Percentiles rank a stretch among this genome's conserved stretches.
Conservation (phyloP, 1,140 invertebrate genomes). For the Pectinophora gossypiella region DNA sequence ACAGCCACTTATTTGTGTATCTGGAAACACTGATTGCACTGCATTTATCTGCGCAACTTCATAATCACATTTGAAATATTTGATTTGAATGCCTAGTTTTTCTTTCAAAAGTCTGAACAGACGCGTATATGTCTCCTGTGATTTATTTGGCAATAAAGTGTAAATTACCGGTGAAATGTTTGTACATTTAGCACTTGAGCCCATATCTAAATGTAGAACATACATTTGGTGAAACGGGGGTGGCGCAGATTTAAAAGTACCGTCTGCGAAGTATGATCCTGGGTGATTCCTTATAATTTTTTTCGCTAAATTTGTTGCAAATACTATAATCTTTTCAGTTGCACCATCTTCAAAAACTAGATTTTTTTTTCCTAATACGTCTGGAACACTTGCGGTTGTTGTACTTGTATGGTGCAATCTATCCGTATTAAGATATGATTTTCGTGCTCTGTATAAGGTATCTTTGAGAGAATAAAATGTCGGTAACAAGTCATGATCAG, state of each 20-base stretch:
- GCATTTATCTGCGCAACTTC: conserved; percentile 18
- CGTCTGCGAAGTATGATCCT: conserved; percentile 14
- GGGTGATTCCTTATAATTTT: conserved; percentile 9
- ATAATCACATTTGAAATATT: conserved; percentile 20
- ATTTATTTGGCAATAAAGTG: conserved; percentile 17
- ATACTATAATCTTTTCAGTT: conserved; percentile 19
- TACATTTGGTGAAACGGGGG: conserved; percentile 23
- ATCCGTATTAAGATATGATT: conserved; percentile 12
- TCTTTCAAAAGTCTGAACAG: conserved; percentile 14
- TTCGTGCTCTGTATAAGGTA: conserved; percentile 10
- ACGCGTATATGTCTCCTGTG: conserved; percentile 11
- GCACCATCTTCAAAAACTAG: conserved; percentile 14
- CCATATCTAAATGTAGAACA: conserved; percentile 13
- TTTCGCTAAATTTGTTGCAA: conserved; percentile 9
- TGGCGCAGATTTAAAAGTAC: conserved; percentile 16
- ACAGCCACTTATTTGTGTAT: conserved; percentile 15
- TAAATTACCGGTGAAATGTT: conserved; percentile 20
- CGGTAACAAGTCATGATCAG: neutral
- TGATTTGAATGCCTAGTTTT: conserved; percentile 8
- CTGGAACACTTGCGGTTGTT: conserved; percentile 8
- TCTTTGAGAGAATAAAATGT: conserved; percentile 11
- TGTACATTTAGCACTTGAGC: conserved; percentile 5
- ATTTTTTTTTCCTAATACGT: conserved; percentile 15
- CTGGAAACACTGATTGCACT: conserved; percentile 10
- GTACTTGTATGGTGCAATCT: conserved; percentile 4